Conservation (phyloP, 2,888 invertebrate species). For the Epirrita christyi region DNA sequence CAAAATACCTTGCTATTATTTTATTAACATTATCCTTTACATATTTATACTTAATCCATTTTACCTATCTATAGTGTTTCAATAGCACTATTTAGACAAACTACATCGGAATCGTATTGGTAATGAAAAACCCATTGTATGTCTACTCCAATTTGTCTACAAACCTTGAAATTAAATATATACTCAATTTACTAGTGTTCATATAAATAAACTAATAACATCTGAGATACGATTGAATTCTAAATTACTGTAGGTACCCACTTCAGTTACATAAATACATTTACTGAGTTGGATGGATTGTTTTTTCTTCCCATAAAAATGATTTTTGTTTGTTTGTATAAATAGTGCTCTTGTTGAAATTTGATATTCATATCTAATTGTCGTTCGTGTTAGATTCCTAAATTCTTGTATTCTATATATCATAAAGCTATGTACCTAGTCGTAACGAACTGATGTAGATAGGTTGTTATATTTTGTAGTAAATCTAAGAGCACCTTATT, state of each 20-base stretch:
- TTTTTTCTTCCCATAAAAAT: not conserved
- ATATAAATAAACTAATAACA: too few relatives aligned
- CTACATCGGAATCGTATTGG: not conserved
- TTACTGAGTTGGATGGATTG: not conserved
- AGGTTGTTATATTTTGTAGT: slow-evolving; percentile 32
- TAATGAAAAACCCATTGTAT: not conserved
- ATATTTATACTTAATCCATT: slow-evolving; percentile 10
- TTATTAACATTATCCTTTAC: slow-evolving; percentile 5
- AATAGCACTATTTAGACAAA: slow-evolving; percentile 21
- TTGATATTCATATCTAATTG: slow-evolving; percentile 58
- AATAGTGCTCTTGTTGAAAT: slow-evolving; percentile 45
- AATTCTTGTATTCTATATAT: slow-evolving; percentile 47
- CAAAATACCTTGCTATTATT: slow-evolving; percentile 15
- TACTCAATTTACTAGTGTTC: too few relatives aligned
- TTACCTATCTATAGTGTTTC: slow-evolving; percentile 9
- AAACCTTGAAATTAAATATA: too few relatives aligned
- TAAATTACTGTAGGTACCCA: too few relatives aligned
- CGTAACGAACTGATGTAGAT: slow-evolving; percentile 61
- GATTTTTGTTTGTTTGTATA: slow-evolving; percentile 21
- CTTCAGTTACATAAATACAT: too few relatives aligned
- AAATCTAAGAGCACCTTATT: slow-evolving; percentile 20
- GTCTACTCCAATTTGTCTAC: too few relatives aligned
- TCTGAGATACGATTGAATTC: too few relatives aligned
- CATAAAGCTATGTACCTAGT: slow-evolving; percentile 48
- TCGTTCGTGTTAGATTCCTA: slow-evolving; percentile 66